Conservation (phyloP, 2,888 invertebrate genomes). For the Neelides folsomi region DNA sequence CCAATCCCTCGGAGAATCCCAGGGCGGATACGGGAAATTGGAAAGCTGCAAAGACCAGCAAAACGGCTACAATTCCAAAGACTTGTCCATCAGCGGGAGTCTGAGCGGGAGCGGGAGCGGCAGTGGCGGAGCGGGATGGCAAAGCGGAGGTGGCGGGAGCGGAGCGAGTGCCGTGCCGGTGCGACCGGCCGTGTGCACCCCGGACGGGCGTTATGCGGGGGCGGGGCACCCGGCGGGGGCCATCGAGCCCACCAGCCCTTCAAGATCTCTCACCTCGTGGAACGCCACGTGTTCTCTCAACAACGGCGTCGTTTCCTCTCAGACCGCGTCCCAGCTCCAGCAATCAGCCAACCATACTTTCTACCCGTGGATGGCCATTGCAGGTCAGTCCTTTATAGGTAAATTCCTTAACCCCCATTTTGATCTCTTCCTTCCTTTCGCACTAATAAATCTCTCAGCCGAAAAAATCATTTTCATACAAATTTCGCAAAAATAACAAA, state of each 20-base stretch:
- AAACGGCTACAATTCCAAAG: slow-evolving; percentile 45
- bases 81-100: slow-evolving; percentile 41
- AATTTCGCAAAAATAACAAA: too few relatives aligned
- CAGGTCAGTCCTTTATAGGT: slow-evolving; percentile 58
- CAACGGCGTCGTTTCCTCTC: slow-evolving; percentile 53
- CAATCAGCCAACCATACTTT: slow-evolving; percentile 85
- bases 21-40: slow-evolving; percentile 51
- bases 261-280: slow-evolving; percentile 56
- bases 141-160: slow-evolving; percentile 46
- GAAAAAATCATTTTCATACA: too few relatives aligned
- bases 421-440: slow-evolving; percentile 1
- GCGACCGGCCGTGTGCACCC: slow-evolving; percentile 77
- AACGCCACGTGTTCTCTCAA: slow-evolving; percentile 70
- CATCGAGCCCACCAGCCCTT: slow-evolving; percentile 32
- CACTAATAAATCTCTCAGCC: too few relatives aligned
- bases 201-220: slow-evolving; percentile 40
- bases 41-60: slow-evolving; percentile 58
- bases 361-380: slow-evolving; percentile 97
- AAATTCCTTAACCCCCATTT: slow-evolving; percentile 3
- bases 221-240: slow-evolving; percentile 25
- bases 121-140: slow-evolving; percentile 42
- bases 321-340: slow-evolving; percentile 69
- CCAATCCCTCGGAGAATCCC: slow-evolving; percentile 45
- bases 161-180: slow-evolving; percentile 43
- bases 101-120: slow-evolving; percentile 18